These are phyloP conservation scores for Tetanocera ferruginea DNA, from an alignment of 2,888 invertebrate species.

Conservation along the genomic window DNA sequence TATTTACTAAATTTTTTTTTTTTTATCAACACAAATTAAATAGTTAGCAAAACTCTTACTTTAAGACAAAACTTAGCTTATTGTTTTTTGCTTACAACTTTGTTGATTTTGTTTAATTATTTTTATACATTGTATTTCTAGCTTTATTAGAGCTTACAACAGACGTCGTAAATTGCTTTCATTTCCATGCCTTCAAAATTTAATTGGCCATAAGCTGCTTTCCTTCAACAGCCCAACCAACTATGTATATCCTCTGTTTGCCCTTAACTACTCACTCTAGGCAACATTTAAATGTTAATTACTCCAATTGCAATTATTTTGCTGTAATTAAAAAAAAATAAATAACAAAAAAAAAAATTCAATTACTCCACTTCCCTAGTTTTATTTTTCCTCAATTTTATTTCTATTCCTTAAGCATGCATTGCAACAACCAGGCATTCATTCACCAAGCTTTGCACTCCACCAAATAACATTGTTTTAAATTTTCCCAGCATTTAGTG, in stretches of 20 bases:
- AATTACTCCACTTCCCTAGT: conserved; percentile 35
- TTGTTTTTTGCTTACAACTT: too few species aligned
- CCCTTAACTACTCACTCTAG: neutral
- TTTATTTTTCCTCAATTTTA: conserved; percentile 1
- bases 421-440: neutral
- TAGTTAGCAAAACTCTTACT: too few species aligned
- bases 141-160: too few species aligned
- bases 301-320: conserved; percentile 28
- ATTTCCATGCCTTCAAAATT: too few species aligned
- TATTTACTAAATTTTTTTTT: too few species aligned
- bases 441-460: neutral
- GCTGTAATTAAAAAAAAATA: conserved; percentile 11
- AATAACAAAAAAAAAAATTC: neutral
- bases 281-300: neutral
- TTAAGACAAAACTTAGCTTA: too few species aligned
- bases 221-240: neutral
- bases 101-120: too few species aligned
- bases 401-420: neutral
- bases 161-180: too few species aligned
- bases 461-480: conserved; percentile 6
- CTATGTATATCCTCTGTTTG: neutral
- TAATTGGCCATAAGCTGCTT: too few species aligned
- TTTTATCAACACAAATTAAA: too few species aligned
- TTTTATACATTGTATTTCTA: too few species aligned
- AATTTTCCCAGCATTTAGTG: conserved; percentile 37